Evolutionary conservation across 2,113 vertebrate species (phyloP), one percentile per base, ranked within the genome.

Genomic region (Nicator chloris): DNA sequence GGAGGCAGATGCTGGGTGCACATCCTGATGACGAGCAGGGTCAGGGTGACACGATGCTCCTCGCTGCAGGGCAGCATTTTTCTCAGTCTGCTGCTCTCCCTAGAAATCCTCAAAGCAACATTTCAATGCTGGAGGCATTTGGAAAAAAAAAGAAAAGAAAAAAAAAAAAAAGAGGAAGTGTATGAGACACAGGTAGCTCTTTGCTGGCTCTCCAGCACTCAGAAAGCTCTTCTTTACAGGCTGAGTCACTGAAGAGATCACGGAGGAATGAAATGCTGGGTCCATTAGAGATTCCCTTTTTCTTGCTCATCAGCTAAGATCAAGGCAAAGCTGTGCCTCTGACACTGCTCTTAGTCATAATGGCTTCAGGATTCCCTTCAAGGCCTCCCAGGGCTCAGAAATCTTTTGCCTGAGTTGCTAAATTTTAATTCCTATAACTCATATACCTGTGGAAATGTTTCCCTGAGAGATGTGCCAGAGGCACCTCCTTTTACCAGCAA

Each of bases 231-330:
- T 59, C 64, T 59, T 94, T 91, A 87, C 49, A n/a, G 68, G 75
- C 73, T 95, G 93, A 97, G 64, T 97, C 94, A 95, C 87, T 56
- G 75, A 10, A 88, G 60, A 90, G 40, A 28, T 19, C 91, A 93
- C 5, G 82, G 57, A 88, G 73, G 86, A 96, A 90, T 72, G 72
- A 93, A 89, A 69, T 63, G 61, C 26, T 66, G 51, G 89, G 85
- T 51, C 69, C 64, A 73, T 86, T n/a, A 90, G 60, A 91, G 82
- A 90, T 95, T 89, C 86, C 73, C 44, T 9, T 91, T 86, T 91
- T 63, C 86, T 93, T 92, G 91, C 70, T 96, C 94, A 96, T 68
- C 88, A 63, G 70, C 47, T 18, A 66, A 90, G 77, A 83, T 89
- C 75, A 92, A 90, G 56, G 82, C 13, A 51, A 80, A 78, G 88